A percentile compares a stretch with the other conserved stretches of the same genome.
Evolutionary conservation across 2,888 invertebrate species (phyloP).

Genomic region (Ochropleura plecta): DNA sequence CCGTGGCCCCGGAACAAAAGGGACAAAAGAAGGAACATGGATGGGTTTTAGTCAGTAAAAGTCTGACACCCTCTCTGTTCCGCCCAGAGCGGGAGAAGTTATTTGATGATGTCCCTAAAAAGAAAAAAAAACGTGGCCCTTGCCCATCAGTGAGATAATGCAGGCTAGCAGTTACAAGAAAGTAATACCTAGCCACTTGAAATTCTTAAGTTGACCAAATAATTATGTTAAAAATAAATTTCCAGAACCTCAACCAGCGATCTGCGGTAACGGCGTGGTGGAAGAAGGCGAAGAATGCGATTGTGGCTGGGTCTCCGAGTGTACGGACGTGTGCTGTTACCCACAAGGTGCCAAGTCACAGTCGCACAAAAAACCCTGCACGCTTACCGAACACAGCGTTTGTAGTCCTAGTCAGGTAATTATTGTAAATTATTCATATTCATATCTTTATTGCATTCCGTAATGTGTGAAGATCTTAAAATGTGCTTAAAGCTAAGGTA

Average conservation of each 20-base stretch:
- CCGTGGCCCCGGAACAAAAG: no score
- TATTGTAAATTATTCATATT: neutral
- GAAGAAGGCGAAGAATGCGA: slow-evolving; percentile 99
- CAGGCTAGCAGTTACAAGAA: neutral
- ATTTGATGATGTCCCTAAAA: no score
- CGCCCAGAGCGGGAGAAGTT: no score
- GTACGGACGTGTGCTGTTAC: slow-evolving; percentile 97
- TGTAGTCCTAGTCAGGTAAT: slow-evolving; percentile 95
- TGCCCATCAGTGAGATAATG: neutral
- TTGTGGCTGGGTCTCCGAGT: slow-evolving; percentile 99
- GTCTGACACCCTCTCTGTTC: no score
- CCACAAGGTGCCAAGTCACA: slow-evolving; percentile 96
- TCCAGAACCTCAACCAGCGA: slow-evolving; percentile 96
- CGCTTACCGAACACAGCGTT: slow-evolving; percentile 94
- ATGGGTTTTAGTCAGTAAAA: no score
- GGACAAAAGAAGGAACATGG: no score
- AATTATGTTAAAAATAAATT: neutral
- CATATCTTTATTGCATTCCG: no score
- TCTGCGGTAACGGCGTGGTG: slow-evolving; percentile 99
- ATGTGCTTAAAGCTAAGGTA: no score
- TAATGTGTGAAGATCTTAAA: no score
- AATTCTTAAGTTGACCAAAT: neutral
- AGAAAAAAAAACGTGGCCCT: no score
- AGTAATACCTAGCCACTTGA: neutral
- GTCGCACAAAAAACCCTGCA: slow-evolving; percentile 96